Conservation (phyloP, 2,797 vertebrate species). For the Vireo griseus region DNA sequence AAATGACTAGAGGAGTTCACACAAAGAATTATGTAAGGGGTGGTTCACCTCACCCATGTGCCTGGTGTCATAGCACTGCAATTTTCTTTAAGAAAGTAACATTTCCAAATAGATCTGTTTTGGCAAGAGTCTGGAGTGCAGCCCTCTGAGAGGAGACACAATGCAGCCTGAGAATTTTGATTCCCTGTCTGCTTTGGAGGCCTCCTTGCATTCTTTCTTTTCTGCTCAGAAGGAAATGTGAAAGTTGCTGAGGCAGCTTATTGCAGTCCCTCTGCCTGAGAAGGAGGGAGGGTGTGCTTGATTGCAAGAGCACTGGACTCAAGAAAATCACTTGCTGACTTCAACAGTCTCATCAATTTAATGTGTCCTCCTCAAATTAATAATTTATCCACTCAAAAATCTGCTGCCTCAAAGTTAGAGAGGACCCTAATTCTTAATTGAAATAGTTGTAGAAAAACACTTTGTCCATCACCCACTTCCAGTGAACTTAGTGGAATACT, state of each 20-base stretch:
- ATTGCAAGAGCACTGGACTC: background rate
- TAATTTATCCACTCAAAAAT: background rate
- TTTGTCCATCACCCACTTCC: background rate
- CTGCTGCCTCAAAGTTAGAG: background rate
- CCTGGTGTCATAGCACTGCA: background rate
- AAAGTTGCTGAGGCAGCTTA: slow-evolving; percentile 22
- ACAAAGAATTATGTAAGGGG: background rate
- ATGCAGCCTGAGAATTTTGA: background rate
- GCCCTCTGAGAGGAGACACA: background rate
- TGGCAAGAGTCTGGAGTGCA: background rate
- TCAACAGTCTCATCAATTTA: background rate
- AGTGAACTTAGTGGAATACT: background rate
- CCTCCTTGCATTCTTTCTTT: background rate
- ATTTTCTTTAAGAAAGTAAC: background rate
- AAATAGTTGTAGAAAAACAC: background rate
- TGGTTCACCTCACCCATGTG: background rate
- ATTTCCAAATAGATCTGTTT: background rate
- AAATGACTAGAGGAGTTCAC: background rate
- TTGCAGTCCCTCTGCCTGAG: background rate
- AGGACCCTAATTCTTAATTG: background rate
- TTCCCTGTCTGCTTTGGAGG: slow-evolving; percentile 6
- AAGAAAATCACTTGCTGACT: background rate
- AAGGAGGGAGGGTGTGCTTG: background rate
- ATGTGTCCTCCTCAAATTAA: background rate
- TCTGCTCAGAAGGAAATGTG: background rate